phyloP scores from a whole-genome alignment of 2,888 invertebrate species.

The Euplexia lucipara region DNA sequence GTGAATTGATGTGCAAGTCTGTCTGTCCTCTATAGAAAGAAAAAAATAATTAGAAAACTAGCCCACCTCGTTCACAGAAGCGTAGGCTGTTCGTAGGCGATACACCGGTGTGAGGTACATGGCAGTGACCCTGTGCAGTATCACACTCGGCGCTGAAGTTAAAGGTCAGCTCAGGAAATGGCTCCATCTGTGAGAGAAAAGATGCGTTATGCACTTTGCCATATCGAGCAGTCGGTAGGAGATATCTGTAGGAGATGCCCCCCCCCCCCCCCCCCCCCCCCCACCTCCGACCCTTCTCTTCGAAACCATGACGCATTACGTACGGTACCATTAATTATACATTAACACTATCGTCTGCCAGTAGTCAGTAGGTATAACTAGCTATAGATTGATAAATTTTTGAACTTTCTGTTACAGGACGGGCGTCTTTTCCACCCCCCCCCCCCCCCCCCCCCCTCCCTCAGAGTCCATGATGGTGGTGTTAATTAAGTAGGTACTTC shows the following conservation, averaged over 20 bases:
- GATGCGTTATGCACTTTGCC: neutral
- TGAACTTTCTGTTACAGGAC: no score
- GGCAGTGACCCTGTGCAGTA: no score
- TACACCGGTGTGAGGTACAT: neutral
- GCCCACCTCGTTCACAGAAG: constrained; percentile 8
- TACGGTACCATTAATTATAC: no score
- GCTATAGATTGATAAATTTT: no score
- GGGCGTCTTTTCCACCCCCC: no score
- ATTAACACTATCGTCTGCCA: no score
- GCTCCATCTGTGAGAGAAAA: constrained; percentile 14
- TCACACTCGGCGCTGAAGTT: neutral
- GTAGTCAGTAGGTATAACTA: no score
- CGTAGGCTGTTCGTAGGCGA: constrained; percentile 14
- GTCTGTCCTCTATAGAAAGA: neutral
- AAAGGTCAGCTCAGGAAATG: neutral
- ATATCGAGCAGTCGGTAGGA: neutral
- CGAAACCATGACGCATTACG: no score
- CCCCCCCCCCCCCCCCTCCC: no score
- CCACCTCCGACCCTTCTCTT: no score
- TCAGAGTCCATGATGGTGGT: no score
- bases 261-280: neutral
- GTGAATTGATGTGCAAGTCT: neutral
- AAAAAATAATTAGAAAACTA: neutral
- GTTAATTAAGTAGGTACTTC: constrained; percentile 10
- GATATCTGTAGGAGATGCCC: no score